A percentile compares a stretch with the other conserved stretches of the same genome.
phyloP scores from a whole-genome alignment of 1,140 invertebrate genomes.

The Rhopalosiphum maidis region DNA sequence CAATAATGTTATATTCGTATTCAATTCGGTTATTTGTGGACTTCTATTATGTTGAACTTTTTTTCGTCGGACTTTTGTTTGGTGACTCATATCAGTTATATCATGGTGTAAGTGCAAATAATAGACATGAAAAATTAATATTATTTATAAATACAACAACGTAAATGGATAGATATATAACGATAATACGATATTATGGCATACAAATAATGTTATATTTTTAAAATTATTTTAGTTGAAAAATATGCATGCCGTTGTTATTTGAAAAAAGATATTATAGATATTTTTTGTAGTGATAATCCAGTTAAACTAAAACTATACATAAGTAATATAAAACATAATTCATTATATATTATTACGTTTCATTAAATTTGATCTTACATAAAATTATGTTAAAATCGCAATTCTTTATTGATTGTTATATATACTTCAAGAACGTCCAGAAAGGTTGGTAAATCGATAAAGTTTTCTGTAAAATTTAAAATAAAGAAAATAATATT shows the following conservation, averaged over 20 bases:
- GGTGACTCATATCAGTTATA: no score
- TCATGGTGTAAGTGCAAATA: no score
- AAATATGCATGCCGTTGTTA: neutral
- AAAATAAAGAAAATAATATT: conserved; percentile 19
- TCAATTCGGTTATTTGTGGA: no score
- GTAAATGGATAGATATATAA: no score
- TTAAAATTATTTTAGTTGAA: neutral
- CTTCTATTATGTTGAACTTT: no score
- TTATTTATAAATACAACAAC: no score
- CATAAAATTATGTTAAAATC: neutral
- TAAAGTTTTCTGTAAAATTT: neutral
- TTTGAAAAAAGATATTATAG: neutral
- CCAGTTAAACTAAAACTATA: neutral
- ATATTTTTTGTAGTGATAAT: neutral
- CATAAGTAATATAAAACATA: no score
- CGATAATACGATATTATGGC: no score
- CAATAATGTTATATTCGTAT: no score
- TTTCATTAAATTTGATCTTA: neutral
- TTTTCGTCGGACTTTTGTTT: no score
- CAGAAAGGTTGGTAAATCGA: neutral
- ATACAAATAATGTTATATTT: no score
- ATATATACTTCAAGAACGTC: neutral
- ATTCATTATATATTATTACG: neutral
- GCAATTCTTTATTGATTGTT: neutral
- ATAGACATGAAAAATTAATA: no score